Conservation (phyloP, 2,113 vertebrate genomes). For the Engraulis encrasicolus region DNA sequence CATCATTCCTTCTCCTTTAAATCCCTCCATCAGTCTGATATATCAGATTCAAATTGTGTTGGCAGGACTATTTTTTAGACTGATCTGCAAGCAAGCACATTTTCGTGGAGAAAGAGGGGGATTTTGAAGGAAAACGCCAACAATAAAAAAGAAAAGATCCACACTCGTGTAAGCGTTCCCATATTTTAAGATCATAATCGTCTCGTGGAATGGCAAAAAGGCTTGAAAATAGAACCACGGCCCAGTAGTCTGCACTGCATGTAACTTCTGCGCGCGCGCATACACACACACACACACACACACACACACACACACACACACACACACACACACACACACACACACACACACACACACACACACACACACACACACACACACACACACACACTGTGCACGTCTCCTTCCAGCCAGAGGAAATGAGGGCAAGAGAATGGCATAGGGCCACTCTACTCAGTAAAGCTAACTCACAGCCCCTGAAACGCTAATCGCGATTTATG, state of each 20-base stretch:
- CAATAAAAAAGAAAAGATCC: constrained; percentile 26
- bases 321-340: too few relatives aligned
- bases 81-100: constrained; percentile 56
- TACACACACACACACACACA: too few relatives aligned
- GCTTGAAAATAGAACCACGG: constrained; percentile 61
- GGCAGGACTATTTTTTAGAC: constrained; percentile 62
- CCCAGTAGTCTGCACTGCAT: constrained; percentile 49
- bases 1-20: neutral
- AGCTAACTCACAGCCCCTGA: constrained; percentile 52
- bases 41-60: constrained; percentile 73
- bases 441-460: constrained; percentile 42
- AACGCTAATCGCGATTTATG: constrained; percentile 41
- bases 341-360: too few relatives aligned
- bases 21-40: constrained; percentile 34
- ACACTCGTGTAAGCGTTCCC: constrained; percentile 59
- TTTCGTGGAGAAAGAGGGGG: constrained; percentile 40
- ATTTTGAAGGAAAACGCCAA: too few relatives aligned
- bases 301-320: too few relatives aligned
- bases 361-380: too few relatives aligned
- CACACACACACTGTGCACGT: too few relatives aligned
- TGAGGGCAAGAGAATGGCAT: constrained; percentile 54
- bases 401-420: constrained; percentile 58
- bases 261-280: too few relatives aligned
- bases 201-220: constrained; percentile 70
- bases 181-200: constrained; percentile 65